phyloP scores from a whole-genome alignment of 1,140 invertebrate genomes.

The Anoplophora glabripennis region DNA sequence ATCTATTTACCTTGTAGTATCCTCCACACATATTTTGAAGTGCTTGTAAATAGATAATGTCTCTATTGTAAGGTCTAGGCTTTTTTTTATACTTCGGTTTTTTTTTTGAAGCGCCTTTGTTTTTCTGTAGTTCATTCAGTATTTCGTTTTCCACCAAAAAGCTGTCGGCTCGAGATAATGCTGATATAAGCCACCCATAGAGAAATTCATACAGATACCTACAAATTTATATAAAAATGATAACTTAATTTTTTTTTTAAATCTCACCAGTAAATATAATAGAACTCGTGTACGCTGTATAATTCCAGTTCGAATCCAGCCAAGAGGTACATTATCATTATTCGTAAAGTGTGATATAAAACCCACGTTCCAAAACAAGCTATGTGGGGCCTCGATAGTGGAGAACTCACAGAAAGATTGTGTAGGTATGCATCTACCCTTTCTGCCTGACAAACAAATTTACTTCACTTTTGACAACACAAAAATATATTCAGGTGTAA shows the following conservation, averaged over 20 bases:
- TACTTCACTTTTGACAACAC: background rate
- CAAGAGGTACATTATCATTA: slow-evolving; percentile 94
- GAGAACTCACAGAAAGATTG: slow-evolving; percentile 65
- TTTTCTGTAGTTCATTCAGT: slow-evolving; percentile 55
- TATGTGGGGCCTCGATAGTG: slow-evolving; percentile 68
- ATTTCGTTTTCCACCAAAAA: slow-evolving; percentile 77
- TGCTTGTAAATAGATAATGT: slow-evolving; percentile 84
- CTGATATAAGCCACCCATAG: slow-evolving; percentile 90
- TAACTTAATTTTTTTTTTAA: slow-evolving; percentile 4
- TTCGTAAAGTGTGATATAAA: slow-evolving; percentile 88
- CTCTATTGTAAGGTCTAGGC: slow-evolving; percentile 72
- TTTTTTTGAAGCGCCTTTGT: slow-evolving; percentile 62
- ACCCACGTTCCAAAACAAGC: slow-evolving; percentile 95
- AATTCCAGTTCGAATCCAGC: slow-evolving; percentile 94
- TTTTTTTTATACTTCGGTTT: slow-evolving; percentile 74
- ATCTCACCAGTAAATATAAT: slow-evolving; percentile 87
- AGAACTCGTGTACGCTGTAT: slow-evolving; percentile 94
- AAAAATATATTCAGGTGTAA: background rate
- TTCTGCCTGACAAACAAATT: slow-evolving; percentile 67
- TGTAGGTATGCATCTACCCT: slow-evolving; percentile 84
- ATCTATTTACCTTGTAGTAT: slow-evolving; percentile 78
- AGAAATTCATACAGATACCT: slow-evolving; percentile 95
- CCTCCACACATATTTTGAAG: slow-evolving; percentile 92
- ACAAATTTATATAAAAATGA: background rate
- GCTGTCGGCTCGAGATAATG: slow-evolving; percentile 83